A percentile compares a stretch with the other conserved stretches of the same genome.
Conservation (phyloP, 2,797 vertebrate genomes). For the Tenualosa thibaudeaui region DNA sequence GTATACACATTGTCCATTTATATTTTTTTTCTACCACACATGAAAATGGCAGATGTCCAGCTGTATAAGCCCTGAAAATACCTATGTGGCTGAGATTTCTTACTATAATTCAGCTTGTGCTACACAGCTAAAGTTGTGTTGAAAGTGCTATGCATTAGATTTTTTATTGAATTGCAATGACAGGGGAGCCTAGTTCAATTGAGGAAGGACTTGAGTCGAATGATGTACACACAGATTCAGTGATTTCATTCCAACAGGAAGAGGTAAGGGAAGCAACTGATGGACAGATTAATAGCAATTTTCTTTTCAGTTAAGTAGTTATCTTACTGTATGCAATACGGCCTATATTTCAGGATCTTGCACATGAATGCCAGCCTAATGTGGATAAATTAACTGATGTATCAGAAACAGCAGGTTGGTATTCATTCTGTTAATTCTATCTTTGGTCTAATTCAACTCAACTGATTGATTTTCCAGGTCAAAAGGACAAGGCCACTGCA, state of each 20-base stretch:
- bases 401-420: slow-evolving; percentile 21
- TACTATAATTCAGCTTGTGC: not conserved
- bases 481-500: too few relatives aligned
- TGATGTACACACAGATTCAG: not conserved
- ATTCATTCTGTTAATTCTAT: not conserved
- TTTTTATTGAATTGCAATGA: not conserved
- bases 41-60: too few relatives aligned
- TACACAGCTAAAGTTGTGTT: not conserved
- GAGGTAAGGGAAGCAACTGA: not conserved
- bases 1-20: too few relatives aligned
- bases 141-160: not conserved
- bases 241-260: not conserved
- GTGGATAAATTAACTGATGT: not conserved
- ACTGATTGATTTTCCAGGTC: too few relatives aligned
- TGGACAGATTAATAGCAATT: too few relatives aligned
- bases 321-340: too few relatives aligned
- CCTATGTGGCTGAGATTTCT: too few relatives aligned
- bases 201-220: not conserved
- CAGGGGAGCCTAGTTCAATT: not conserved
- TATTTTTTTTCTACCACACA: too few relatives aligned
- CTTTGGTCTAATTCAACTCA: too few relatives aligned
- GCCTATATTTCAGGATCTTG: not conserved
- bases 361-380: not conserved
- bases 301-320: too few relatives aligned
- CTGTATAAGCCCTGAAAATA: too few relatives aligned